phyloP scores from a whole-genome alignment of 2,797 vertebrate species.

The Jordanella pulchra region DNA sequence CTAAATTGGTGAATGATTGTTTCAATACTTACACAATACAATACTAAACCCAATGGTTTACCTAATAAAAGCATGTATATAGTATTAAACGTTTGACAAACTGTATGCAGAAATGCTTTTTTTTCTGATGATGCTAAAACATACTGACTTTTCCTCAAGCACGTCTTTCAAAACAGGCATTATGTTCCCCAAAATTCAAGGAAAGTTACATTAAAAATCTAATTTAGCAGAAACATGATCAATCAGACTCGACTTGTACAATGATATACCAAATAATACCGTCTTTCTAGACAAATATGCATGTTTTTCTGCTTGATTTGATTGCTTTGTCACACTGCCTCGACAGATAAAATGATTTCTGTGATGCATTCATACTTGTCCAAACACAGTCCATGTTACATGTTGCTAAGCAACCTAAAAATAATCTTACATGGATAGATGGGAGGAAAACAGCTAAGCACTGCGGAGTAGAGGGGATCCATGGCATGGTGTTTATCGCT shows the following conservation, averaged over 20 bases:
- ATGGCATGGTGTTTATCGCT: slow-evolving; percentile 33
- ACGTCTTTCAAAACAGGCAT: too few relatives aligned
- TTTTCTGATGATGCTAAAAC: too few relatives aligned
- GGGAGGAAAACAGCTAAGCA: slow-evolving; percentile 37
- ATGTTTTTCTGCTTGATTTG: slow-evolving; percentile 2
- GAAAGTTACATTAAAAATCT: background rate
- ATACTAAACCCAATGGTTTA: too few relatives aligned
- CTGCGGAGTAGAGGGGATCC: slow-evolving; percentile 46
- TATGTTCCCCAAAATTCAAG: too few relatives aligned
- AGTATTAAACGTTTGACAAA: too few relatives aligned
- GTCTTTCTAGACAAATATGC: background rate
- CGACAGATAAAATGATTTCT: slow-evolving; percentile 32
- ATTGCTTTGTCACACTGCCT: slow-evolving; percentile 9
- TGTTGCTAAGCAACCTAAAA: slow-evolving; percentile 84
- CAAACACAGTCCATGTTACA: slow-evolving; percentile 59
- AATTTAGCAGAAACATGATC: background rate
- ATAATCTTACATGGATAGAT: slow-evolving; percentile 69
- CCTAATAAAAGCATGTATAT: too few relatives aligned
- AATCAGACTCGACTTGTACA: background rate
- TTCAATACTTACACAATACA: too few relatives aligned
- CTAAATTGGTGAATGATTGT: too few relatives aligned
- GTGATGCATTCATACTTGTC: slow-evolving; percentile 49
- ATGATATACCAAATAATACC: background rate
- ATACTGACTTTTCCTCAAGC: background rate
- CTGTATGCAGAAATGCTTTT: too few relatives aligned